A percentile compares a stretch with the other conserved stretches of the same genome.
These are phyloP conservation scores for Collichthys lucidus DNA, from an alignment of 2,113 vertebrate species.

Conservation along the genomic window DNA sequence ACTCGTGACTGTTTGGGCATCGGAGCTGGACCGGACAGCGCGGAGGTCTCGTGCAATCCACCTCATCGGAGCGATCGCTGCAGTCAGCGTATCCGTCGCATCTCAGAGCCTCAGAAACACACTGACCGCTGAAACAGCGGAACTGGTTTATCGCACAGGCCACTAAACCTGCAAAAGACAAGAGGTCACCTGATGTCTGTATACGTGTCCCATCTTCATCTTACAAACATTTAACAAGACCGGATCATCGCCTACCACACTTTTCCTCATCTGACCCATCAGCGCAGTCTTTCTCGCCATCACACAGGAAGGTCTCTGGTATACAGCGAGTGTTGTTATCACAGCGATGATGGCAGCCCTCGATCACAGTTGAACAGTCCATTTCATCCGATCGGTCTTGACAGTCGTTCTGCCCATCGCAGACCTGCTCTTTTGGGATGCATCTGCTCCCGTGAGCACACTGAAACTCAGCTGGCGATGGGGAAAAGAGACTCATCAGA, in stretches of 20 bases:
- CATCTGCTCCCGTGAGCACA: slow-evolving; percentile 83
- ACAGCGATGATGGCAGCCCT: slow-evolving; percentile 85
- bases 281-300: slow-evolving; percentile 87
- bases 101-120: slow-evolving; percentile 83
- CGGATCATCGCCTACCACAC: slow-evolving; percentile 76
- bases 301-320: slow-evolving; percentile 88
- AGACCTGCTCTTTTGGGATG: slow-evolving; percentile 81
- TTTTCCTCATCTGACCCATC: slow-evolving; percentile 86
- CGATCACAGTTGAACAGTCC: slow-evolving; percentile 74
- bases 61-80: slow-evolving; percentile 89
- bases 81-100: slow-evolving; percentile 91
- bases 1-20: slow-evolving; percentile 86
- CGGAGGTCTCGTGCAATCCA: slow-evolving; percentile 80
- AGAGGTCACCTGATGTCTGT: background rate
- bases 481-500: background rate
- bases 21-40: slow-evolving; percentile 79
- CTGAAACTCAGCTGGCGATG: slow-evolving; percentile 66
- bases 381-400: slow-evolving; percentile 88
- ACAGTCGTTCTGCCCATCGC: slow-evolving; percentile 87
- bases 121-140: slow-evolving; percentile 87
- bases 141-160: slow-evolving; percentile 80
- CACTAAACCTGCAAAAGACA: slow-evolving; percentile 68
- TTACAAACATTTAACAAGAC: background rate
- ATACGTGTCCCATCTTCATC: background rate
- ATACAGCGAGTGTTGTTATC: slow-evolving; percentile 86